Evolutionary conservation across 92 coral and sea anemone genomes (phyloP), one percentile per base, ranked within the genome.

Genomic region (Phymanthus crucifer): DNA sequence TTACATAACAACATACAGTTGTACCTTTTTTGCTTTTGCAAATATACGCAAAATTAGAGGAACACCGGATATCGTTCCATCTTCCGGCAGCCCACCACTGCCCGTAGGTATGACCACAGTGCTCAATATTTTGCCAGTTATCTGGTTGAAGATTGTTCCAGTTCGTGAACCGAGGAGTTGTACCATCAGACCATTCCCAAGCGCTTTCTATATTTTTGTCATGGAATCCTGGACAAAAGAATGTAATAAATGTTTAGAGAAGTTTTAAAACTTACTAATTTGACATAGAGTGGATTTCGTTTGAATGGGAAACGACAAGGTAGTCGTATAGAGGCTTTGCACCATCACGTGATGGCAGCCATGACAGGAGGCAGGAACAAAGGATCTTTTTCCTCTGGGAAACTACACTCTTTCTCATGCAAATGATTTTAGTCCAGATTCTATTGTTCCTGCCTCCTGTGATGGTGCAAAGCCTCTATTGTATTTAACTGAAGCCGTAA

Each of bases 21-120:
- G n/a, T 54, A 54, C 98, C 98, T 92, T 92, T 94, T 32, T 83
- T 85, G 57, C 79, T 89, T 73, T 93, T 93, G 81, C 98, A 94
- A 35, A 94, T 94, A 66, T 83, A 94, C 0, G 84, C 71, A 72
- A 80, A 68, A 32, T 26, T 31, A 35, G 54, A 54, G 26, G 14
- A 19, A 34, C 98, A 94, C 13, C 78, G 35, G 48, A 83, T 76
- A 73, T 94, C 98, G 56, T 92, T 94, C 98, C 98, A 94, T 29
- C 90, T 85, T 12, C 93, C 94, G 18, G 76, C 80, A 1, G 37
- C 75, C 38, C 45, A 74, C 9, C 69, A 70, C 23, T 72, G 64
- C 18, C 76, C 66, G 33, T 71, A 45, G 0, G 88, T 85, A 43
- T 78, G 86, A 2, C 67, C 83, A 64, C 98, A 94, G 68, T 94